These are phyloP conservation scores for Montifringilla adamsi DNA, from an alignment of 2,113 vertebrate species.

Conservation along the genomic window DNA sequence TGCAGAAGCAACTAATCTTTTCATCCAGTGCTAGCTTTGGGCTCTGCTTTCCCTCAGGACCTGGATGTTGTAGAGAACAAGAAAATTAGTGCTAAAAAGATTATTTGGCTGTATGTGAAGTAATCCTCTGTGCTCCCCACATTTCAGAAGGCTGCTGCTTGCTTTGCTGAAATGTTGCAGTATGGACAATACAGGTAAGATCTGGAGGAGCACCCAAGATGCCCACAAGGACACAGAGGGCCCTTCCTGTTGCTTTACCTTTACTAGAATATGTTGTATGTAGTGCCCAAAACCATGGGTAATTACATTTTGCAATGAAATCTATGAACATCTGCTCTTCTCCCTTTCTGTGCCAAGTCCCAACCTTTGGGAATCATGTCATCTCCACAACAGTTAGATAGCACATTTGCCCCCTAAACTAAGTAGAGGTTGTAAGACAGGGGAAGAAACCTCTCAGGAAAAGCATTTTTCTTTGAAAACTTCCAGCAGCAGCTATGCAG, in stretches of 20 bases:
- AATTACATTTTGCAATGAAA: constrained; percentile 30
- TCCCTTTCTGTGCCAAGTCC: constrained; percentile 11
- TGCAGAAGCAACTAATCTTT: constrained; percentile 46
- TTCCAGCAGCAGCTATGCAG: accelerated
- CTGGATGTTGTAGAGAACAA: constrained; percentile 18
- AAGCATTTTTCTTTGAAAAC: background rate
- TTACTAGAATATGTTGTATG: background rate
- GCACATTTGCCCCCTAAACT: constrained; percentile 4
- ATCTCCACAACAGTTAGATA: background rate
- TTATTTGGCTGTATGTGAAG: background rate
- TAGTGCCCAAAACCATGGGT: background rate
- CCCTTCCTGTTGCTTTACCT: background rate
- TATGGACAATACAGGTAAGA: background rate
- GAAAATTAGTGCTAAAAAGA: constrained; percentile 39
- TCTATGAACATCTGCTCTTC: constrained; percentile 29
- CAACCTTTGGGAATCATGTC: background rate
- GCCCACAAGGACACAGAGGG: background rate
- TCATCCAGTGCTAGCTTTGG: constrained; percentile 35
- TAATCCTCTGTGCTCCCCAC: background rate
- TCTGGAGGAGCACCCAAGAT: background rate
- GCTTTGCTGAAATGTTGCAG: background rate
- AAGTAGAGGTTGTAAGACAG: background rate
- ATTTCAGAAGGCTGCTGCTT: background rate
- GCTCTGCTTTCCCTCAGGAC: constrained; percentile 33
- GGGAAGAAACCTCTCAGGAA: background rate